These are phyloP conservation scores for Magallana angulata DNA, from an alignment of 1,140 invertebrate genomes.

Conservation along the genomic window DNA sequence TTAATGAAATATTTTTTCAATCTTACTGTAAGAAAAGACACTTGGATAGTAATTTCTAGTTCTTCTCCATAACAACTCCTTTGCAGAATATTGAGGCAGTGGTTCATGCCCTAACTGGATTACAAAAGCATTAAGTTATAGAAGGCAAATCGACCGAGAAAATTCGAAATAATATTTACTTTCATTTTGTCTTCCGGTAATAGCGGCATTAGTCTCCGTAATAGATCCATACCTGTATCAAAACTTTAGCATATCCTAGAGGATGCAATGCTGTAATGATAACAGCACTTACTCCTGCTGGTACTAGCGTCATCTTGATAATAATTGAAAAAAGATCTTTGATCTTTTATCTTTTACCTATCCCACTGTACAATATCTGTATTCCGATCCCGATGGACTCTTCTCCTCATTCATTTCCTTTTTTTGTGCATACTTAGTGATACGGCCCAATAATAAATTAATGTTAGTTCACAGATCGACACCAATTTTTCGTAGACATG, in stretches of 20 bases:
- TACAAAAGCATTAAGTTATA: neutral
- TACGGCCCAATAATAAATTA: too few species aligned
- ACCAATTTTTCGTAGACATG: too few species aligned
- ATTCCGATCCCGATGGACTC: too few species aligned
- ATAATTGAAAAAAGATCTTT: too few species aligned
- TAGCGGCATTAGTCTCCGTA: too few species aligned
- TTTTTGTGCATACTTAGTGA: too few species aligned
- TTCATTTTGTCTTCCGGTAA: neutral
- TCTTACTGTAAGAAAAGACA: conserved; percentile 35
- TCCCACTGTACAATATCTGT: too few species aligned
- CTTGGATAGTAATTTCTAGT: conserved; percentile 22
- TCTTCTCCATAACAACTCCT: neutral
- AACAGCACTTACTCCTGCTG: conserved; percentile 6
- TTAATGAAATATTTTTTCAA: too few species aligned
- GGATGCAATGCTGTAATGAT: neutral
- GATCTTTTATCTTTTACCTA: too few species aligned
- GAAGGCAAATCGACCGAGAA: neutral
- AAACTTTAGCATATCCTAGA: conserved; percentile 1
- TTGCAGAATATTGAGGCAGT: neutral
- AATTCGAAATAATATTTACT: conserved; percentile 30
- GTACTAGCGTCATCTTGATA: neutral
- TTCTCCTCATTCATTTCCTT: too few species aligned
- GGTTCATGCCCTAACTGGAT: conserved; percentile 24
- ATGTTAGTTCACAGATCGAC: too few species aligned
- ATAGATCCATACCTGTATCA: neutral